Evolutionary conservation across 2,888 invertebrate genomes (phyloP).

Genomic region (Platynereis dumerilii): DNA sequence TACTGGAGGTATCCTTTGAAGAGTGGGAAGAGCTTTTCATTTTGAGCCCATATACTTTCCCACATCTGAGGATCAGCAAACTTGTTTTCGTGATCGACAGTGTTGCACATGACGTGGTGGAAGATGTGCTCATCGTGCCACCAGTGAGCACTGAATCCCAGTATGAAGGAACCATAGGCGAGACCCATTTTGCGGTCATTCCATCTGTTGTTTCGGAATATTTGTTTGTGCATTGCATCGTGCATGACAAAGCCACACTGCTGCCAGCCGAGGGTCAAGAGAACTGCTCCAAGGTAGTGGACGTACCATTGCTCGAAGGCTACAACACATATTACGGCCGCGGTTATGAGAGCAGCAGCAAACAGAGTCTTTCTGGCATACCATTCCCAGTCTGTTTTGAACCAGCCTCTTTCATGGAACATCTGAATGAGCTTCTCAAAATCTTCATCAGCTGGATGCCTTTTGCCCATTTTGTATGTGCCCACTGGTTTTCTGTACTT

Average conservation of each 20-base stretch:
- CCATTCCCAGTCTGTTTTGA: conserved; percentile 27
- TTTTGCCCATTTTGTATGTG: conserved; percentile 17
- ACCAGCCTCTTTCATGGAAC: conserved; percentile 29
- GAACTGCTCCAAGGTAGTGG: conserved; percentile 30
- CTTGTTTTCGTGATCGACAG: conserved; percentile 27
- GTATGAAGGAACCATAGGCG: conserved; percentile 25
- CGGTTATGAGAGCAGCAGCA: conserved; percentile 10
- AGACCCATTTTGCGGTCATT: conserved; percentile 23
- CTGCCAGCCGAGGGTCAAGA: conserved; percentile 33
- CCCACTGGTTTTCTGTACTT: conserved; percentile 32
- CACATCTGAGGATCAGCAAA: conserved; percentile 37
- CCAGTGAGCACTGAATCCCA: conserved; percentile 34
- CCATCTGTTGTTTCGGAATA: conserved; percentile 18
- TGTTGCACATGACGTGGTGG: conserved; percentile 34
- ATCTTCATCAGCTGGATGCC: conserved; percentile 31
- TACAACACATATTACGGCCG: conserved; percentile 16
- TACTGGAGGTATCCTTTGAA: conserved; percentile 27
- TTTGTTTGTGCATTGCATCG: conserved; percentile 36
- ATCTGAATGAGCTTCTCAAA: conserved; percentile 27
- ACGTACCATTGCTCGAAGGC: conserved; percentile 29
- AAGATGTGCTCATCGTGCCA: conserved; percentile 37
- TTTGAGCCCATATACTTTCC: conserved; percentile 35
- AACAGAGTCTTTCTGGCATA: conserved; percentile 28
- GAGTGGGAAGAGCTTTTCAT: conserved; percentile 34
- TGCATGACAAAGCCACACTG: conserved; percentile 38